Base-by-base conservation (phyloP, 2,797 vertebrate genomes). In the Gymnoscopelus braueri region DNA sequence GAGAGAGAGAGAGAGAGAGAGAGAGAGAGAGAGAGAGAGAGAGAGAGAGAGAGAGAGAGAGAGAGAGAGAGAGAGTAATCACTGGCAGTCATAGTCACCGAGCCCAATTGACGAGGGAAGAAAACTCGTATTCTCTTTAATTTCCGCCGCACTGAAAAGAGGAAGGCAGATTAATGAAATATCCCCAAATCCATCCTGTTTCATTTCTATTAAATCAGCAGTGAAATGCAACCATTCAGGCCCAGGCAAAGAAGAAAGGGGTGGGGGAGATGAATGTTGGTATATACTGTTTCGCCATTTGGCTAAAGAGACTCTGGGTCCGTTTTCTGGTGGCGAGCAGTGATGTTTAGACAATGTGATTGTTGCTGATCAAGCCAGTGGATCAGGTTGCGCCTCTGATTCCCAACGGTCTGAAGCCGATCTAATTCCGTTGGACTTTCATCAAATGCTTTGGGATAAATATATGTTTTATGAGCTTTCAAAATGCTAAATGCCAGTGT, bases 131-230 rank as follows among this genome's bases (percentile, higher is more conserved):
- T 60, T 97, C 90, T 91, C 94, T 93, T 95, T 96, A 92, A 97
- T 98, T 98, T 98, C 95, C 96, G 96, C 94, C 94, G 91, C 93
- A 95, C 93, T 94, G 95, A 96, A n/a, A 95, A 95, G 95, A 32
- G 95, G 93, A 95, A 95, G 94, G 91, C 94, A 96, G 97, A 97
- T 97, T 96, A 97, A 97, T 97, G 94, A 96, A 97, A 97, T 96
- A 97, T 96, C 96, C 95, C 93, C 95, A 96, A 97, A 96, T 98
- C 96, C 95, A 95, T 97, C 96, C 96, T 96, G 95, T 97, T 93
- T 96, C 91, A 91, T 94, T 95, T 97, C 96, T 96, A 96, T 96
- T 97, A 96, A 97, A 97, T 98, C 95, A 97, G 93, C 89, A 92
- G 95, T 95, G 96, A 97, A 97, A 97, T 94, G 91, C 90, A 95